Conservation (phyloP, 2,888 invertebrate species). For the Cyclophora punctaria region DNA sequence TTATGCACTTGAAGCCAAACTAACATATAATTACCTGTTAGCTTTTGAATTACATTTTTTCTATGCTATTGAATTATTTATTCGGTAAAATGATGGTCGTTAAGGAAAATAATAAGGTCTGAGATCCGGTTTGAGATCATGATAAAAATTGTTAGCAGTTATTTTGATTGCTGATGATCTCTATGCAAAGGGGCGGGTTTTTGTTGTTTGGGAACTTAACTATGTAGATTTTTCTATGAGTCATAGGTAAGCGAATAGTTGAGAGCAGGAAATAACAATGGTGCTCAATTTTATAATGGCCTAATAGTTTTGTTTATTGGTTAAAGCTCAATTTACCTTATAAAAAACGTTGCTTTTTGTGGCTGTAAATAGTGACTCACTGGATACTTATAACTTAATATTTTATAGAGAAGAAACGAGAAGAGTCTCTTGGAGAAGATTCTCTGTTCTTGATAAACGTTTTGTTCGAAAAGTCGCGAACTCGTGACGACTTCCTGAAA, state of each 20-base stretch:
- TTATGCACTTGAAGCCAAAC: constrained; percentile 30
- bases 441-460: constrained; percentile 3
- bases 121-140: constrained; percentile 36
- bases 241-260: constrained; percentile 2
- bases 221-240: constrained; percentile 5
- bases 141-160: constrained; percentile 30
- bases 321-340: too few species aligned
- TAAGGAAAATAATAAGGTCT: constrained; percentile 32
- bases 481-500: constrained; percentile 16
- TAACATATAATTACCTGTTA: constrained; percentile 40
- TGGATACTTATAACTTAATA: too few species aligned
- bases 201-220: constrained; percentile 18
- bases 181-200: constrained; percentile 15
- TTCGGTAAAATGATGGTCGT: constrained; percentile 35
- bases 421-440: not conserved
- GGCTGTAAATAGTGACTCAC: too few species aligned
- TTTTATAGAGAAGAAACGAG: too few species aligned
- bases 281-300: not conserved
- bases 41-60: constrained; percentile 38
- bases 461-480: constrained; percentile 1
- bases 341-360: too few species aligned
- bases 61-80: constrained; percentile 42
- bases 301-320: too few species aligned
- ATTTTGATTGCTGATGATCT: constrained; percentile 16
- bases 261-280: constrained; percentile 4